Conservation (phyloP, 2,797 vertebrate genomes). For the Rhabdomys pumilio region DNA sequence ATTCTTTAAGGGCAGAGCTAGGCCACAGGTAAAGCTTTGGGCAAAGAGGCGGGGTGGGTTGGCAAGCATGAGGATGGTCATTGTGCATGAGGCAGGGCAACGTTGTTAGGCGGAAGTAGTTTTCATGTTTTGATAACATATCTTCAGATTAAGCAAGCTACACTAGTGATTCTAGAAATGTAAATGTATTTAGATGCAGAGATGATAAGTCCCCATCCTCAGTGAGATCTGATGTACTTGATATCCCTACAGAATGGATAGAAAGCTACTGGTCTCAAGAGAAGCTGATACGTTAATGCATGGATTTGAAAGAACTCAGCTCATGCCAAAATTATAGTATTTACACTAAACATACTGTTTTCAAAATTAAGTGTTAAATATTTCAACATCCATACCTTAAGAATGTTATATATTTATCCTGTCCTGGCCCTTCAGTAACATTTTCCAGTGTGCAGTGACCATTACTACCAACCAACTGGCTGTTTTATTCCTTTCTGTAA, state of each 20-base stretch:
- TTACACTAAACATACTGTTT: neutral
- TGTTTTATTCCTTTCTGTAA: constrained; percentile 47
- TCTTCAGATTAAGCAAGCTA: neutral
- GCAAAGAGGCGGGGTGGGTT: neutral
- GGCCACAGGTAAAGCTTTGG: neutral
- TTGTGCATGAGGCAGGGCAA: neutral
- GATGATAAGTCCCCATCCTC: neutral
- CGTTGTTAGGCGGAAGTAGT: neutral
- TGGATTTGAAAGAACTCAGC: neutral
- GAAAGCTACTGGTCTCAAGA: neutral
- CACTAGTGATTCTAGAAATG: constrained; percentile 37
- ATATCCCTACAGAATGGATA: neutral
- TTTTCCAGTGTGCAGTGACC: neutral
- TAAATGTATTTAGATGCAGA: constrained; percentile 15
- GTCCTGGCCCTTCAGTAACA: neutral
- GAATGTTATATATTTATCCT: neutral
- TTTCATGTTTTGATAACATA: neutral
- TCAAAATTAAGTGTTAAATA: neutral
- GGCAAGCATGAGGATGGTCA: neutral
- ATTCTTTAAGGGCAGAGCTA: neutral
- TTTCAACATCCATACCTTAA: neutral
- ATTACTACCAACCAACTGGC: neutral
- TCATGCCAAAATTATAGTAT: neutral
- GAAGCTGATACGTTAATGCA: neutral
- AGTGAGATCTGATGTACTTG: neutral